Evolutionary conservation across 2,113 vertebrate species (phyloP).

Genomic region (Uropsilus gracilis): DNA sequence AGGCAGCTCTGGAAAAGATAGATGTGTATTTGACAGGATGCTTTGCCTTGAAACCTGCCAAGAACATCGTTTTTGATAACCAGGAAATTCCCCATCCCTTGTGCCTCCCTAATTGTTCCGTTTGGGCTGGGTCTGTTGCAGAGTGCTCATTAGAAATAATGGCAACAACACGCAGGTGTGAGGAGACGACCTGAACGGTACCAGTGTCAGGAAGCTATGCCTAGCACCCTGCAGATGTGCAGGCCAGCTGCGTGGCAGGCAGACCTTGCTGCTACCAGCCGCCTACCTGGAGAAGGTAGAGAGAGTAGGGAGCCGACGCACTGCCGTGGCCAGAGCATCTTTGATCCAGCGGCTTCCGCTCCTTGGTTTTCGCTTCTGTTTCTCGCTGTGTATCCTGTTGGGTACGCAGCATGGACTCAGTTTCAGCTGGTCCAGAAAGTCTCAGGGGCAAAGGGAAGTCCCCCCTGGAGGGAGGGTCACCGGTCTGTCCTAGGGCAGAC

Average conservation of each 20-base stretch:
- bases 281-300: neutral
- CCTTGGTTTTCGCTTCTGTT: neutral
- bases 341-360: neutral
- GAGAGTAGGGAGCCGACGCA: fast-evolving
- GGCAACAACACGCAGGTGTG: constrained; percentile 80
- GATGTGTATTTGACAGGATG: constrained; percentile 39
- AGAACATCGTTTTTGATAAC: constrained; percentile 71
- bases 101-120: constrained; percentile 77
- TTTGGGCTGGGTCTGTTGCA: constrained; percentile 75
- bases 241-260: neutral
- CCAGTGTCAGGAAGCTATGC: neutral
- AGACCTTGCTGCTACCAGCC: neutral
- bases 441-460: neutral
- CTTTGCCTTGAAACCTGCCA: constrained; percentile 72
- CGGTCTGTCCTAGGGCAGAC: neutral
- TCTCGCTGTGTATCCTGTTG: fast-evolving
- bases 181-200: constrained; percentile 45
- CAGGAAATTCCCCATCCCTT: constrained; percentile 59
- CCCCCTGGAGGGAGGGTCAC: neutral
- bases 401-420: neutral
- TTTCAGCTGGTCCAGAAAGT: neutral
- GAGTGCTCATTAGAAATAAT: constrained; percentile 83
- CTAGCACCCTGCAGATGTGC: constrained; percentile 1
- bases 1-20: constrained; percentile 68
- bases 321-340: neutral